Base-by-base conservation (phyloP, 1,140 invertebrate species). In the Drosophila jambulina region DNA sequence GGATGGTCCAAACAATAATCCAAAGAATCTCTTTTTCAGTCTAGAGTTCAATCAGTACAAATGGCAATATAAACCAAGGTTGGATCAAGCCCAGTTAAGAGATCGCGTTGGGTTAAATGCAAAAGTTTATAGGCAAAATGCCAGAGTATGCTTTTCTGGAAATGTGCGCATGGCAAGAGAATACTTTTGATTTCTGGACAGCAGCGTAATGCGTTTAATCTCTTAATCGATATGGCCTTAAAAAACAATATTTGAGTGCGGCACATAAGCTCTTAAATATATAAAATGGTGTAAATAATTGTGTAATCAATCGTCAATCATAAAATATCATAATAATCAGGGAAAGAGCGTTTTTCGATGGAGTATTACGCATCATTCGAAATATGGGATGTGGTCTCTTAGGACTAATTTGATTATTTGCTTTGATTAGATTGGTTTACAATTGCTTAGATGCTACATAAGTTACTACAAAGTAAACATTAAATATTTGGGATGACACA, bases 401-500 rank as follows among this genome's bases (percentile, higher is more conserved):
- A 88, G 43, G 23, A 78, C 58, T 88, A 81, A 45, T 72, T 88
- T 88, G 85, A 88, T 88, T 88, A 76, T 76, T 51, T 68, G 85
- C 84, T 90, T 36, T 88, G 85, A 88, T 88, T 88, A 90, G 81
- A 90, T 72, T 90, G 62, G 72, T 75, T 88, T 88, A 72, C 85
- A 76, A 64, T 69, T 48, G 70, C 68, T 85, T 84, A 83, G 32
- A 70, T 36, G 19, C 59, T 57, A 71, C 63, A 82, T 76, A 83
- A 75, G 70, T 59, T 80, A 69, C 59, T 78, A 86, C 62, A 77
- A 48, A 75, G 60, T 80, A 84, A 77, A 86, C 71, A 80, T 83
- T 78, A 78, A 78, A 71, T 71, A 78, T 78, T 78, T 78, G 76
- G 75, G 75, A 78, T 78, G 76, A 78, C 76, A 78, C 76, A 71